Evolutionary conservation across 2,797 vertebrate genomes (phyloP).

Genomic region (Petrocephalus sullivani): DNA sequence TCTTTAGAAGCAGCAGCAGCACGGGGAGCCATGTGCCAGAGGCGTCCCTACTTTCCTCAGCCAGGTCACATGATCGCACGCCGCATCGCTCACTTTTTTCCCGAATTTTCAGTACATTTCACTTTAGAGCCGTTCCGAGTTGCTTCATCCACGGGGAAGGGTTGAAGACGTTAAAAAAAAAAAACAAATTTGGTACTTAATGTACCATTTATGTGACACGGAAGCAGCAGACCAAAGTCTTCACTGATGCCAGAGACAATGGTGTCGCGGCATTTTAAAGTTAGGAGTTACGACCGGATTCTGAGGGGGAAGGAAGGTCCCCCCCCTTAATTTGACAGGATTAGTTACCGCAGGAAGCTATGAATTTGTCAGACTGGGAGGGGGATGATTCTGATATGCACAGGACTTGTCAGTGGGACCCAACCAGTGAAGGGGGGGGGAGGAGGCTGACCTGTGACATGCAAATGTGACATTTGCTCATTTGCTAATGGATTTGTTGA

Average conservation of each 20-base stretch:
- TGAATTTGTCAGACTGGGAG: background rate
- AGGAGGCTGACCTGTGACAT: background rate
- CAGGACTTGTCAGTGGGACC: background rate
- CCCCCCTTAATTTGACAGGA: background rate
- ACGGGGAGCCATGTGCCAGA: conserved; percentile 19
- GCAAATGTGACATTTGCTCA: conserved; percentile 16
- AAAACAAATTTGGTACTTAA: background rate
- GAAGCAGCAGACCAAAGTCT: background rate
- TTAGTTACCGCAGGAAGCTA: background rate
- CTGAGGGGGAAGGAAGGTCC: background rate
- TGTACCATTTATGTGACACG: background rate
- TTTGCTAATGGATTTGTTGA: conserved; percentile 21
- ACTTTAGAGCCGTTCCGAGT: background rate
- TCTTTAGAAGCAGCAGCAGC: background rate
- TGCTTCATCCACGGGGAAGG: background rate
- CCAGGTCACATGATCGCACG: conserved; percentile 38
- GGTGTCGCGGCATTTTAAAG: conserved; percentile 4
- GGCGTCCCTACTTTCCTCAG: conserved; percentile 34
- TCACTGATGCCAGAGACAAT: background rate
- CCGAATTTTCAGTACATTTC: background rate
- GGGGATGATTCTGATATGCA: background rate
- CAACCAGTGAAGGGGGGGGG: background rate
- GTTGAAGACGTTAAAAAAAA: background rate
- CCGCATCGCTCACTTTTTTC: background rate
- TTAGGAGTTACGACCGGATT: background rate